Conservation (phyloP, 2,797 vertebrate species). For the Gobio occitaniae region DNA sequence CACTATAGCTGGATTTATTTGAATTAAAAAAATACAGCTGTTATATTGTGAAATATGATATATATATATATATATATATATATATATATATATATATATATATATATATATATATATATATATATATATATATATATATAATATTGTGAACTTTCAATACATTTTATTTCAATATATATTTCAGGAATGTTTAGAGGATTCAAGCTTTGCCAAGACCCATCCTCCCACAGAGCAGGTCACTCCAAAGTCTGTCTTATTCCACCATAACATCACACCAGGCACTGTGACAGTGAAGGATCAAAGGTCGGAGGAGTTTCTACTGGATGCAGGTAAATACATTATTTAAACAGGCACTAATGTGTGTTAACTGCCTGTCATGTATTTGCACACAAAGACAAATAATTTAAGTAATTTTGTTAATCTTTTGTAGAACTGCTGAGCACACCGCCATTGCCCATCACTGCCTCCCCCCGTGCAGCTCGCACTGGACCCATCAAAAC, state of each 20-base stretch:
- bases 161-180: neutral
- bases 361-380: too few relatives aligned
- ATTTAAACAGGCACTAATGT: neutral
- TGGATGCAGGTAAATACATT: neutral
- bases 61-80: too few relatives aligned
- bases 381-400: too few relatives aligned
- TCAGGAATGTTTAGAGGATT: neutral
- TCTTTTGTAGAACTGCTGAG: neutral
- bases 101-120: too few relatives aligned
- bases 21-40: too few relatives aligned
- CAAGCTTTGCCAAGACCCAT: neutral
- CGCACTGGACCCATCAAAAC: slow-evolving; percentile 47
- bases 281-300: neutral
- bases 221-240: neutral
- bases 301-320: neutral
- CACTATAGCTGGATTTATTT: too few relatives aligned
- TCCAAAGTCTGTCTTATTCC: neutral
- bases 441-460: slow-evolving; percentile 13
- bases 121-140: too few relatives aligned
- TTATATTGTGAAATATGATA: too few relatives aligned
- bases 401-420: neutral
- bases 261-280: too few relatives aligned
- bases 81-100: too few relatives aligned
- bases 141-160: too few relatives aligned
- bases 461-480: slow-evolving; percentile 11